phyloP scores from a whole-genome alignment of 2,888 invertebrate genomes.

The Phanerotoma sp. region DNA sequence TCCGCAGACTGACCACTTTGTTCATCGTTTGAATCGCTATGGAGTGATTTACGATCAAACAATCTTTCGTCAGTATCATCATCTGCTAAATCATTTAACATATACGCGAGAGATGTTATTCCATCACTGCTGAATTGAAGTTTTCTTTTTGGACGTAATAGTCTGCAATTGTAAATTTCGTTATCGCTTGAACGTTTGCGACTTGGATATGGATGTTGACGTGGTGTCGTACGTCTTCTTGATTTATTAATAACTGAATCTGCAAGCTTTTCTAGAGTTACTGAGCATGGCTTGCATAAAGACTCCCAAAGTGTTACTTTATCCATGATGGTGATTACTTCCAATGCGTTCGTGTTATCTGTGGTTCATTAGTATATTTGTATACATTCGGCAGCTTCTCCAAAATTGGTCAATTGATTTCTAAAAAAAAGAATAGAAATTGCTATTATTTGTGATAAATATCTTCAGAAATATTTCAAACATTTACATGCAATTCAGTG shows the following conservation, averaged over 20 bases:
- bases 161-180: neutral
- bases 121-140: neutral
- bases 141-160: neutral
- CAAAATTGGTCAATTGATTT: neutral
- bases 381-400: neutral
- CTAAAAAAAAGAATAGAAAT: neutral
- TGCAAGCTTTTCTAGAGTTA: slow-evolving; percentile 25
- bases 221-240: slow-evolving; percentile 19
- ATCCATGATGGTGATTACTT: neutral
- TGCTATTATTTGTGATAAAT: no score
- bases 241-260: slow-evolving; percentile 8
- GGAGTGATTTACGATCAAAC: no score
- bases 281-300: slow-evolving; percentile 25
- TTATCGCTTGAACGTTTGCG: neutral
- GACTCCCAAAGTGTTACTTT: neutral
- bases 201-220: neutral
- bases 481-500: no score
- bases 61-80: neutral
- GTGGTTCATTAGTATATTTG: no score
- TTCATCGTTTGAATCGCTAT: neutral
- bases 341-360: neutral
- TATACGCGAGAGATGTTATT: neutral
- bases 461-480: no score
- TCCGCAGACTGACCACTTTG: no score
- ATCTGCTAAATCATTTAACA: neutral